Conservation (phyloP, 2,797 vertebrate genomes). For the Platalea minor region DNA sequence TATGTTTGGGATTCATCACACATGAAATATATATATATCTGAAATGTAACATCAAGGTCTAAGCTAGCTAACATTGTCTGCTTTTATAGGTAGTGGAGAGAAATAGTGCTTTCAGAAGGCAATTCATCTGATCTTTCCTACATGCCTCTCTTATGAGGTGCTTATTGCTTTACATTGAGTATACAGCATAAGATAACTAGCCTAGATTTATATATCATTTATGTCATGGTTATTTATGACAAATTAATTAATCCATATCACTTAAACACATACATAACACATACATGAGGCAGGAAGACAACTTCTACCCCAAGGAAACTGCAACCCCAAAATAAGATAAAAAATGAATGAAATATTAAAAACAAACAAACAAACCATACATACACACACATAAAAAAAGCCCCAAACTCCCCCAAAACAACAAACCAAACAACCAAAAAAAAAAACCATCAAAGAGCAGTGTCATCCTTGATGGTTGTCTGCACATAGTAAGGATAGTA, state of each 20-base stretch:
- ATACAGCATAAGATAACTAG: neutral
- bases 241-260: neutral
- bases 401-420: neutral
- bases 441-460: accelerated
- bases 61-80: neutral
- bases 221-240: neutral
- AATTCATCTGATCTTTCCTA: neutral
- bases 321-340: neutral
- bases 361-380: too few relatives aligned
- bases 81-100: neutral
- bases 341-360: neutral
- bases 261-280: neutral
- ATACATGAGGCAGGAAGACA: neutral
- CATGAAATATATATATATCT: neutral
- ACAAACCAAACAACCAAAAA: neutral
- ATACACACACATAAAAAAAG: neutral
- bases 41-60: neutral
- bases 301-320: neutral
- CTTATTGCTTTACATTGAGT: neutral
- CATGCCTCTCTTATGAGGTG: neutral
- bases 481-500: neutral
- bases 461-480: neutral
- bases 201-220: neutral
- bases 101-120: neutral
- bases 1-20: neutral